Base-by-base conservation (phyloP, 2,888 invertebrate species). In the Lasioglossum pauxillum region DNA sequence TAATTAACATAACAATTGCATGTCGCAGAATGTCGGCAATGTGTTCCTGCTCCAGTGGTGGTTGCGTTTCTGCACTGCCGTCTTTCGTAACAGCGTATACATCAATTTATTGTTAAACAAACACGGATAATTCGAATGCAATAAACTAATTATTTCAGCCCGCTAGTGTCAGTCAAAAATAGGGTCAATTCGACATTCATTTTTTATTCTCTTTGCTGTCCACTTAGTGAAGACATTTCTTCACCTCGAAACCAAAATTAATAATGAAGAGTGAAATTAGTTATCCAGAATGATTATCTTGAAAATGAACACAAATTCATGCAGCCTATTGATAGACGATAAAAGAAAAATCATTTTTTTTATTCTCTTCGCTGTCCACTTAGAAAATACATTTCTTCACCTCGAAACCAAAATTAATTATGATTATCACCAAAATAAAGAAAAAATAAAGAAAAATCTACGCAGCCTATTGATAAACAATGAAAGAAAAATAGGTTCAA, bases 1-100 rank as follows among this genome's bases (percentile, higher is more conserved):
- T 83, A 75, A 87, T 87, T 87, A 86, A 78, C 83, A 83, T 87
- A 87, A 87, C 87, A 87, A 86, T 83, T 67, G 86, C 86, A 75
- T 64, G 80, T 85, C 87, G 71, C 75, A 53, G 78, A 76, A 76
- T 75, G 80, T 78, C 83, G 76, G 80, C 82, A 86, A 80, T 74
- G 74, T 35, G 69, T 83, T 84, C 75, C 41, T 78, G 78, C 75
- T 86, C 67, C 76, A 60, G 60, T 78, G 82, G 71, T 60, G 80
- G 83, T 60, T 84, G 83, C 75, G 57, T 71, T 81, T 86, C 23
- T 64, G 35, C 49, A 44, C 69, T 38, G 64, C 41, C 27, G 41
- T 80, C 73, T 82, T 82, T 85, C 86, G 77, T 71, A 82, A 86
- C 31, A 5, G 64, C 35, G n/a, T 60, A 27, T 27, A n/a, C 19